Evolutionary conservation across 2,113 vertebrate species (phyloP), one percentile per base, ranked within the genome.

Genomic region (Phoxinus phoxinus): DNA sequence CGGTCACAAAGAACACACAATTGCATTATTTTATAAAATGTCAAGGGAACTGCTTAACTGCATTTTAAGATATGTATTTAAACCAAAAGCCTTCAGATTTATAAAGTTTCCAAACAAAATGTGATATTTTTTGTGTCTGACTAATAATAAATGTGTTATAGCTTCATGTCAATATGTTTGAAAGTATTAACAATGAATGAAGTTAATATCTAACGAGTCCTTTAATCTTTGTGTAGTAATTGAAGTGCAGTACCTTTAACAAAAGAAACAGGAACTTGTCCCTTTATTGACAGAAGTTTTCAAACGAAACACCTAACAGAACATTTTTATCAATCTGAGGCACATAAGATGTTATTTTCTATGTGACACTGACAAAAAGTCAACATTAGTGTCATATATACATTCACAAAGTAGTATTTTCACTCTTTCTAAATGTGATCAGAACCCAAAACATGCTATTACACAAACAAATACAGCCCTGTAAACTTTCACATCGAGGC

Each of bases 291-390:
- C 56, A 77, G 9, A 67, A 83, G 51, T n/a, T 27, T 32, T 32
- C 17, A 51, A 48, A 75, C 13, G 23, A 75, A 82, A 58, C 19
- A 48, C 44, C 71, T 58, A 69, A 82, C 74, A 37, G 58, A 59
- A 79, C 23, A 59, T 89, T 23, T 94, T 94, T 94, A 94, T 94
- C 94, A 91, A 93, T 93, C 88, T 89, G 94, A 95, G 94, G 94
- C 94, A 95, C 94, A 94, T 90, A 92, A 93, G 90, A 92, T 92
- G 91, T 92, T 94, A 17, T 56, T 67, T 69, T 87, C 25, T 71
- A 86, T 76, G 71, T 72, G 84, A 86, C 87, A 88, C 85, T 85
- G 46, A 77, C 85, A 88, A 87, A 59, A 88, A 78, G 86, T 76
- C 83, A 87, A 78, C 71, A 89, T 58, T 71, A 85, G 89, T 93